A percentile compares a stretch with the other conserved stretches of the same genome.
These are phyloP conservation scores for Eurytoma californica DNA, from an alignment of 2,888 invertebrate species.

Conservation along the genomic window DNA sequence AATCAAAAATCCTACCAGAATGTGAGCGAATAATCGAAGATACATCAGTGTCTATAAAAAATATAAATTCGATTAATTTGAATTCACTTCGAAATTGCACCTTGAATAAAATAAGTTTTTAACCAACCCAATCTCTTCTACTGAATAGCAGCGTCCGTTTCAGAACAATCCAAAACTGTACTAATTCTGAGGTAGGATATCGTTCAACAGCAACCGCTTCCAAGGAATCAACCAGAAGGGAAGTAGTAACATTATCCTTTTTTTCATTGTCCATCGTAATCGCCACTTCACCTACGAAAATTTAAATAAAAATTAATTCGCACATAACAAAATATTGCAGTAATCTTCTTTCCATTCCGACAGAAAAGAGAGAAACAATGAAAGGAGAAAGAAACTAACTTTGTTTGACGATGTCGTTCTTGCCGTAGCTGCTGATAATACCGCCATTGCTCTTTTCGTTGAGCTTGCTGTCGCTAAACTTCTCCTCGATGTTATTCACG, in stretches of 20 bases:
- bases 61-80: constrained; percentile 17
- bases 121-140: constrained; percentile 89
- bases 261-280: constrained; percentile 82
- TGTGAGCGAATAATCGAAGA: constrained; percentile 93
- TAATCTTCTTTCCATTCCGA: neutral
- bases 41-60: constrained; percentile 92
- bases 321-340: neutral
- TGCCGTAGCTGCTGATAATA: constrained; percentile 66
- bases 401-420: constrained; percentile 71
- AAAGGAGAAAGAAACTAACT: constrained; percentile 58
- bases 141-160: constrained; percentile 90
- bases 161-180: constrained; percentile 92
- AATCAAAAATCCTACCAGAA: constrained; percentile 94
- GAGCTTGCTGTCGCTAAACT: constrained; percentile 66
- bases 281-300: constrained; percentile 76
- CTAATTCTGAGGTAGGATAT: constrained; percentile 88
- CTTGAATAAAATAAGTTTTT: neutral
- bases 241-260: constrained; percentile 82
- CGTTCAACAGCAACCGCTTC: constrained; percentile 80
- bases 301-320: neutral
- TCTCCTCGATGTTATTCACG: constrained; percentile 68
- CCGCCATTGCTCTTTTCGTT: constrained; percentile 64
- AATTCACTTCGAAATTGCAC: neutral
- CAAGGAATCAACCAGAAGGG: constrained; percentile 80
- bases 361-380: neutral